Evolutionary conservation across 1,140 invertebrate genomes (phyloP), one percentile per base, ranked within the genome.

Genomic region (Psix sp.): DNA sequence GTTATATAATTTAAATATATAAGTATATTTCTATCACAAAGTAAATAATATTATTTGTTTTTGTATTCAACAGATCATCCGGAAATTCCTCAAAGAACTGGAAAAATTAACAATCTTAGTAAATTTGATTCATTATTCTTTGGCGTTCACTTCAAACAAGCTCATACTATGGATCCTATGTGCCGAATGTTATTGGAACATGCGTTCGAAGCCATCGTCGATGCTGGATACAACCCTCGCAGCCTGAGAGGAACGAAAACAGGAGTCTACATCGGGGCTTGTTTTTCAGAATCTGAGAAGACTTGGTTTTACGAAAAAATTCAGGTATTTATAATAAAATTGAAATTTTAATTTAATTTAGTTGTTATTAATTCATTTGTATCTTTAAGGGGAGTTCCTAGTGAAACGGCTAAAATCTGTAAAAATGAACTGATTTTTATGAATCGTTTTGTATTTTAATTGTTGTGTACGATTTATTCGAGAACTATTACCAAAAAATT

Each of bases 61-160:
- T 7, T 29, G 7, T 29, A 29, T 45, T 20, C 6, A 29, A 18
- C 14, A 82, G 89, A 89, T 62, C 90, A 92, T 74, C 89, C 91
- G 1, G 92, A 93, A 83, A 91, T 93, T 16, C 92, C 92, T 0
- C 90, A 90, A 75, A 84, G 93, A 43, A 92, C 91, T 38, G 96
- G 96, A 16, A 96, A 95, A 84, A 86, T 97, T 33, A 92, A 92
- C 74, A 89, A 94, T 80, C 84, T 97, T 1, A 88, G 88, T 14
- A 95, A 95, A 83, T 97, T 96, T 66, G 95, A 96, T 82, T 91
- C 94, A 0, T 86, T 91, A 0, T 96, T 94, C 84, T 96, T 96
- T 83, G 93, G 90, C 0, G 91, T 96, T 0, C 93, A 94, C 74
- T 92, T 90, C 74, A 93, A 94, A 65, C 94, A 96, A 82, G 94